phyloP scores from a whole-genome alignment of 2,888 invertebrate species.

The Halictus quadricinctus region DNA sequence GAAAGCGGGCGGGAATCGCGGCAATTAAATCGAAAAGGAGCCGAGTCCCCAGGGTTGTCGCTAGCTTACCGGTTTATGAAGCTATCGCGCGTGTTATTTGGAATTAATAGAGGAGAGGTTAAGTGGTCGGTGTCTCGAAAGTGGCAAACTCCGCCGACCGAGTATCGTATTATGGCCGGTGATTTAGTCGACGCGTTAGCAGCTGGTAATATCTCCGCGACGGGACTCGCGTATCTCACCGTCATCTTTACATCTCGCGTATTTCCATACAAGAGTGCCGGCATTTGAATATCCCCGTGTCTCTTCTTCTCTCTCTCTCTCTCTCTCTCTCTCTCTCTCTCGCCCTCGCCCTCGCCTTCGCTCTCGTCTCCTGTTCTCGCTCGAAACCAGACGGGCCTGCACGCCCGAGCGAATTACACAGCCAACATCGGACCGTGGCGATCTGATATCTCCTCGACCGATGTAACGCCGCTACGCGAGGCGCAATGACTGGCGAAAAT shows the following conservation, averaged over 20 bases:
- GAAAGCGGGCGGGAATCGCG: neutral
- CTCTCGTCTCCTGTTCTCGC: constrained; percentile 38
- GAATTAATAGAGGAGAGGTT: constrained; percentile 46
- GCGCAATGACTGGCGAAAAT: constrained; percentile 69
- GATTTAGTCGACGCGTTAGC: constrained; percentile 74
- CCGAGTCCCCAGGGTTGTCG: neutral
- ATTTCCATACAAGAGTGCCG: constrained; percentile 75
- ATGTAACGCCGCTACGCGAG: constrained; percentile 63
- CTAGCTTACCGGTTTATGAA: neutral
- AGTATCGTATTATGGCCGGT: constrained; percentile 69
- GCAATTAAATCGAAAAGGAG: constrained; percentile 4
- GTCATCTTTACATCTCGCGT: constrained; percentile 72
- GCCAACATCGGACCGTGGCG: constrained; percentile 69
- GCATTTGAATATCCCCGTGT: constrained; percentile 72
- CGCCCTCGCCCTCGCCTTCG: neutral
- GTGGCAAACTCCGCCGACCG: constrained; percentile 46
- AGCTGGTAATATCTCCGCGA: constrained; percentile 73
- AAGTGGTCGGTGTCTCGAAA: constrained; percentile 49
- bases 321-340: constrained; percentile 12
- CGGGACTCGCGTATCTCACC: constrained; percentile 70
- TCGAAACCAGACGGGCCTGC: constrained; percentile 66
- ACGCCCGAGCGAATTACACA: constrained; percentile 72
- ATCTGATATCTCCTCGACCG: constrained; percentile 68
- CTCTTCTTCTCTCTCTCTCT: neutral
- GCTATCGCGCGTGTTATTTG: constrained; percentile 11